Percentiles rank a stretch among this genome's conserved stretches.
phyloP scores from a whole-genome alignment of 2,113 vertebrate species.

The Nesoenas mayeri region DNA sequence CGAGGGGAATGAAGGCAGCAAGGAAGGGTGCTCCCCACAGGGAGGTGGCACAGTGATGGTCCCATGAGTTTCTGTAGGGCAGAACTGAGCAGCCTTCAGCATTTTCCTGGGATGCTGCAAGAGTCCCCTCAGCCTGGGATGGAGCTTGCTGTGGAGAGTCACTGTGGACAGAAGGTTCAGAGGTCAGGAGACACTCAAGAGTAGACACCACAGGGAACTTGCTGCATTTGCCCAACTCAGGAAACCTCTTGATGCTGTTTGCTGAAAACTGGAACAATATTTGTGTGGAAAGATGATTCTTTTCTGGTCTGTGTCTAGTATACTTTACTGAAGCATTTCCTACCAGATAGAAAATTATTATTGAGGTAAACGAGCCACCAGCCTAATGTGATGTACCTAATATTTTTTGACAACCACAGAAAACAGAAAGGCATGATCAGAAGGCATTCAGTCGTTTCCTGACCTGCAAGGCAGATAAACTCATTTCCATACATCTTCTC shows the following conservation, averaged over 20 bases:
- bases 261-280: not conserved
- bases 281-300: not conserved
- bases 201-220: not conserved
- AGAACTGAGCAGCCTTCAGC: not conserved
- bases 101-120: not conserved
- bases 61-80: not conserved
- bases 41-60: not conserved
- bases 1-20: not conserved
- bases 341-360: not conserved
- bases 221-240: not conserved
- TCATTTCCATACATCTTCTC: not conserved
- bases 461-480: not conserved
- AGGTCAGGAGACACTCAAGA: not conserved
- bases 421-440: not conserved
- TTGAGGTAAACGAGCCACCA: not conserved
- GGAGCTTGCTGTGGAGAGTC: not conserved
- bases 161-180: not conserved
- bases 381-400: not conserved
- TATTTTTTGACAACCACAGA: not conserved
- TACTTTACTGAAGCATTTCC: not conserved
- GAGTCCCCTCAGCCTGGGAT: not conserved
- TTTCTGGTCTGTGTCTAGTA: not conserved
- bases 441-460: not conserved
- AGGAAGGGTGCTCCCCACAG: not conserved
- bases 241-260: not conserved